Evolutionary conservation across 2,797 vertebrate species (phyloP).

Genomic region (Geotrypetes seraphini): DNA sequence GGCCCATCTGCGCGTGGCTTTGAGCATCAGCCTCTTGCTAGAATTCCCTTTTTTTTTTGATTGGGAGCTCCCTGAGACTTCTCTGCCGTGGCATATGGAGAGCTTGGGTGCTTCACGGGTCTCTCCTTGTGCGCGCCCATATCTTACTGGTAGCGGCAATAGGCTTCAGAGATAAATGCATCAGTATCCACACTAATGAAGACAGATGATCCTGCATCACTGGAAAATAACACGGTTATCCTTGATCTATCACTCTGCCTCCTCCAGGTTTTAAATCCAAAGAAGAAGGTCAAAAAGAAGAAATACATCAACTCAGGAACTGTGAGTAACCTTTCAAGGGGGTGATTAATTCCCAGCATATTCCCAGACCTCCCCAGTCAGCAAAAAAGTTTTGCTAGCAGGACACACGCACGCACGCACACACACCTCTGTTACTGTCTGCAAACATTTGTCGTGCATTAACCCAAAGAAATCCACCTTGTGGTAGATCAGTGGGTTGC

Average conservation of each 20-base stretch:
- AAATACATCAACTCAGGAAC: slow-evolving; percentile 91
- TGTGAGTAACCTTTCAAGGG: slow-evolving; percentile 52
- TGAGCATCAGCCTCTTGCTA: no score
- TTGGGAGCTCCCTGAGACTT: no score
- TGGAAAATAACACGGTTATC: background rate
- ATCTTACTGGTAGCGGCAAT: background rate
- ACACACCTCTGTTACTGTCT: background rate
- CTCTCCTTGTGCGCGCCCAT: no score
- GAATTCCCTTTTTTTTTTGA: no score
- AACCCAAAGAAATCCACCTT: no score
- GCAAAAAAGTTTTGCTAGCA: background rate
- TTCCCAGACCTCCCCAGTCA: background rate
- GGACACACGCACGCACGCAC: no score
- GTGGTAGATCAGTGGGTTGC: no score
- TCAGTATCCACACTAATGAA: slow-evolving; percentile 2
- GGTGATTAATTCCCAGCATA: background rate
- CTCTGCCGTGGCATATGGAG: no score
- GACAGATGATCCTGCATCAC: slow-evolving; percentile 1
- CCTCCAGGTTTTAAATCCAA: slow-evolving; percentile 77
- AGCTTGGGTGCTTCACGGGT: no score
- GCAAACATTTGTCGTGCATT: no score
- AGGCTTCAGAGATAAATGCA: slow-evolving; percentile 1
- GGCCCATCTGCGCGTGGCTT: no score
- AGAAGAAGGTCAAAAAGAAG: slow-evolving; percentile 94
- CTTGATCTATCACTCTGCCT: background rate